These are phyloP conservation scores for Petrolisthes manimaculis DNA, from an alignment of 2,888 invertebrate species.

Conservation along the genomic window DNA sequence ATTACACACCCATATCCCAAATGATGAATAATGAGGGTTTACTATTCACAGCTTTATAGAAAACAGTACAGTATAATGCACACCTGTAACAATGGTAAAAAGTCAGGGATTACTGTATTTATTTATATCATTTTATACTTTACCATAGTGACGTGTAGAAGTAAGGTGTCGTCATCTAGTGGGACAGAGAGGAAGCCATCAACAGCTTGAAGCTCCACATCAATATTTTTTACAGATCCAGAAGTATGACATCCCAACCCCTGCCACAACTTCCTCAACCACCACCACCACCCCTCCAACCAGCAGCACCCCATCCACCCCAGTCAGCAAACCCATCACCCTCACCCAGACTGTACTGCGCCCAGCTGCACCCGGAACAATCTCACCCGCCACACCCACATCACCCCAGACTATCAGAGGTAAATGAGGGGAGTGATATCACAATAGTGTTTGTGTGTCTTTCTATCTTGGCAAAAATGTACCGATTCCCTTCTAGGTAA, in stretches of 20 bases:
- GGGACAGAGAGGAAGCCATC: too few relatives aligned
- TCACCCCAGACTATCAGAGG: constrained; percentile 56
- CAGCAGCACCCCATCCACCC: constrained; percentile 69
- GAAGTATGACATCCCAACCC: constrained; percentile 66
- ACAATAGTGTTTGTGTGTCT: too few relatives aligned
- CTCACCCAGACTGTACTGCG: constrained; percentile 55
- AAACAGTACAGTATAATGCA: neutral
- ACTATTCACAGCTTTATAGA: too few relatives aligned
- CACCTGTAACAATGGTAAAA: too few relatives aligned
- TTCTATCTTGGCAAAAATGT: too few relatives aligned
- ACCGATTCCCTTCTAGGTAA: too few relatives aligned
- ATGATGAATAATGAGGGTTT: too few relatives aligned
- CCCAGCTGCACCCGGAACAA: constrained; percentile 41
- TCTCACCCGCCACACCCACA: constrained; percentile 43
- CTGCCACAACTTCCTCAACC: constrained; percentile 65
- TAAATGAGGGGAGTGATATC: neutral
- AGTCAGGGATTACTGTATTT: too few relatives aligned
- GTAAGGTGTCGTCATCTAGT: too few relatives aligned
- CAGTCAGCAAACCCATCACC: constrained; percentile 68
- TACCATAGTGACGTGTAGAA: neutral
- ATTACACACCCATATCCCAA: too few relatives aligned
- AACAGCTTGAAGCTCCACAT: too few relatives aligned
- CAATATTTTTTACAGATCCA: constrained; percentile 55
- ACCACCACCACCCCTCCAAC: constrained; percentile 64
- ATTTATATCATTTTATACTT: neutral